These are phyloP conservation scores for Danionella dracula DNA, from an alignment of 2,797 vertebrate genomes.

Conservation along the genomic window DNA sequence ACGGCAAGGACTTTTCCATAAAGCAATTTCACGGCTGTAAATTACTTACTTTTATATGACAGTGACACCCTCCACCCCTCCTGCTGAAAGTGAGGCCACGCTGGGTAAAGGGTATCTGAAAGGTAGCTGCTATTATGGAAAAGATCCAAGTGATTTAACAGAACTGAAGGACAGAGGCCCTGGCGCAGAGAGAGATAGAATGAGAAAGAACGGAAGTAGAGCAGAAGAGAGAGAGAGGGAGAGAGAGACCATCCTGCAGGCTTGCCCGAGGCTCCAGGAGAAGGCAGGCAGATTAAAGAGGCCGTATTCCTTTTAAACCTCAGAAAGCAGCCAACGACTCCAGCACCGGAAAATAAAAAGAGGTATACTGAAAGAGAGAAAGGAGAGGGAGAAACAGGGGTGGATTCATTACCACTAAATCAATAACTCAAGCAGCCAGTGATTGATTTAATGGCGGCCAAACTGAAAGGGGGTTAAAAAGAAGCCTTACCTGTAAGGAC, in stretches of 20 bases:
- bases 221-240: conserved; percentile 9
- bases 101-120: conserved; percentile 63
- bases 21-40: conserved; percentile 61
- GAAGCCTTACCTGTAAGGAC: conserved; percentile 52
- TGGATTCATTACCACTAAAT: conserved; percentile 58
- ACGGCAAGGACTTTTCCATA: conserved; percentile 59
- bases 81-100: conserved; percentile 43
- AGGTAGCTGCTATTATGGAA: conserved; percentile 60
- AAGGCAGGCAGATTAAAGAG: conserved; percentile 86
- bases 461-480: conserved; percentile 60
- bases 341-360: conserved; percentile 35
- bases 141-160: conserved; percentile 62
- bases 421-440: conserved; percentile 52
- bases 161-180: conserved; percentile 56
- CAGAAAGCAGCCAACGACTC: conserved; percentile 54
- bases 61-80: conserved; percentile 48
- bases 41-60: conserved; percentile 61
- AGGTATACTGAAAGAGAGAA: conserved; percentile 23
- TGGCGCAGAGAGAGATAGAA: conserved; percentile 27
- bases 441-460: conserved; percentile 61
- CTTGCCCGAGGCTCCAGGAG: conserved; percentile 83
- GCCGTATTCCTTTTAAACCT: conserved; percentile 90
- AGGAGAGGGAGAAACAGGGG: conserved; percentile 8
- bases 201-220: conserved; percentile 28
- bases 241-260: conserved; percentile 68